Percentiles rank a stretch among this genome's conserved stretches.
These are phyloP conservation scores for Alligator mississippiensis DNA, from an alignment of 2,113 vertebrate genomes.

Conservation along the genomic window DNA sequence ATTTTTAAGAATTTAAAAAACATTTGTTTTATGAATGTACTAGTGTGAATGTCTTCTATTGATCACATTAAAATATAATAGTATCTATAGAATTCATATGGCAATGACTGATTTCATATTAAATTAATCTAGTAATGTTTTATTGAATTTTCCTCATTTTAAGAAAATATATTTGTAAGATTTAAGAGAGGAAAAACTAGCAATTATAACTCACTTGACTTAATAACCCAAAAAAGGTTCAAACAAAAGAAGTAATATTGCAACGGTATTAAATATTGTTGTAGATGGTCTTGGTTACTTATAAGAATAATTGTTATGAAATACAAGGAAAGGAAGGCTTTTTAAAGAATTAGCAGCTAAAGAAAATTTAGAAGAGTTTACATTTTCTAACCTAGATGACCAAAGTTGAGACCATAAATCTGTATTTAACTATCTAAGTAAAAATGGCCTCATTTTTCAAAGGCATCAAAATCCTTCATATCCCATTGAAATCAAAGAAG, in stretches of 20 bases:
- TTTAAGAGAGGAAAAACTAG: background rate
- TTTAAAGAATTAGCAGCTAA: background rate
- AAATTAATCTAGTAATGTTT: background rate
- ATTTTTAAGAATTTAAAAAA: background rate
- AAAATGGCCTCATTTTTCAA: background rate
- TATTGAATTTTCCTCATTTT: background rate
- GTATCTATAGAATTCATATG: background rate
- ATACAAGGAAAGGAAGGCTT: background rate
- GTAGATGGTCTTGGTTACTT: background rate
- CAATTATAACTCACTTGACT: constrained; percentile 17
- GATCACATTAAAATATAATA: background rate
- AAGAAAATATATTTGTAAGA: background rate
- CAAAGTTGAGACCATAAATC: background rate
- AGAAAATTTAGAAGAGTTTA: background rate
- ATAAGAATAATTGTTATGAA: background rate
- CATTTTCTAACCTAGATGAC: background rate
- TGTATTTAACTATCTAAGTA: background rate
- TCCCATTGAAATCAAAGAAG: background rate
- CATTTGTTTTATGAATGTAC: background rate
- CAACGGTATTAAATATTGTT: background rate
- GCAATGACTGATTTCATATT: background rate
- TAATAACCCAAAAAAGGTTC: background rate
- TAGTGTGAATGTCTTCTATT: rapidly evolving
- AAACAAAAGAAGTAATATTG: background rate
- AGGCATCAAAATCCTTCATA: background rate